phyloP scores from a whole-genome alignment of 2,888 invertebrate genomes.

The Carcina quercana region DNA sequence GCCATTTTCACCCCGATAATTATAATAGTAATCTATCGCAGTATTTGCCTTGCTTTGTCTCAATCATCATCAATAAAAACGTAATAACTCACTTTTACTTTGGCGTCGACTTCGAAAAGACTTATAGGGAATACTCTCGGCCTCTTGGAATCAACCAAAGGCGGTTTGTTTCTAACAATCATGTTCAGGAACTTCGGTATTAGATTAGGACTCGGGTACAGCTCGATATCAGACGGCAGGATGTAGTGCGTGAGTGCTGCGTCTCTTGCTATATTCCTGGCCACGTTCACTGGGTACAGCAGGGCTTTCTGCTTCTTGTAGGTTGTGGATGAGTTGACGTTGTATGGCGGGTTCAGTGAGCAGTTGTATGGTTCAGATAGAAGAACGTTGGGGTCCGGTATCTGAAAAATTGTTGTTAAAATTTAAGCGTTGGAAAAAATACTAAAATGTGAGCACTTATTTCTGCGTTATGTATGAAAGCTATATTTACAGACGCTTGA shows the following conservation, averaged over 20 bases:
- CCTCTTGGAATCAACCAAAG: conserved; percentile 68
- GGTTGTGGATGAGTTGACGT: conserved; percentile 76
- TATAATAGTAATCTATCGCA: too few species aligned
- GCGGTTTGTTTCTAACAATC: conserved; percentile 83
- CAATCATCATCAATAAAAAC: too few species aligned
- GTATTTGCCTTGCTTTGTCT: too few species aligned
- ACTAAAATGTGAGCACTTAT: too few species aligned
- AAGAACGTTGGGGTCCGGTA: conserved; percentile 78
- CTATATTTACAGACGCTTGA: too few species aligned
- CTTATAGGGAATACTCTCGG: conserved; percentile 89
- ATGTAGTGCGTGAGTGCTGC: conserved; percentile 87
- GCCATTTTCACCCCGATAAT: too few species aligned
- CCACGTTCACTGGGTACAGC: conserved; percentile 92
- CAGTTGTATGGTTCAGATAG: conserved; percentile 81
- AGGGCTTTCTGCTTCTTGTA: conserved; percentile 88
- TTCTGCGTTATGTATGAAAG: too few species aligned
- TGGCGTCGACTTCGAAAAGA: conserved; percentile 88
- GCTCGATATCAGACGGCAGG: conserved; percentile 91
- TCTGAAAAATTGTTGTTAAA: conserved; percentile 70
- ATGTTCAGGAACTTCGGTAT: conserved; percentile 88
- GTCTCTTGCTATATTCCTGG: conserved; percentile 91
- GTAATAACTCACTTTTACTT: conserved; percentile 50
- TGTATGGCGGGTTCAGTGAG: conserved; percentile 79
- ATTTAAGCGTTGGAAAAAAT: too few species aligned
- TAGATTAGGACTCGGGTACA: conserved; percentile 90